A percentile compares a stretch with the other conserved stretches of the same genome.
phyloP scores from a whole-genome alignment of 2,888 invertebrate genomes.

The Pterostichus niger region DNA sequence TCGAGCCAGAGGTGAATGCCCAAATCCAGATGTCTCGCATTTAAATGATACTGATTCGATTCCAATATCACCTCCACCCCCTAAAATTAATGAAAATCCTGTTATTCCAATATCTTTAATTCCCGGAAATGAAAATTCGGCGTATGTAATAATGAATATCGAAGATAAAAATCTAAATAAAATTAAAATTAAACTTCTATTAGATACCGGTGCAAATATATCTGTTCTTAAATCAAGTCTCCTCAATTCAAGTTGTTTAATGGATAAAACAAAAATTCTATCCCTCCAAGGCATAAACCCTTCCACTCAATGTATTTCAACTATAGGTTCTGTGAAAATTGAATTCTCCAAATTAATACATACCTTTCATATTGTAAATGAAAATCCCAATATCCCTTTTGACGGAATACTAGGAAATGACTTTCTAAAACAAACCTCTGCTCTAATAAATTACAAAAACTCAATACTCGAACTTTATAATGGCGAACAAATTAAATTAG shows the following conservation, averaged over 20 bases:
- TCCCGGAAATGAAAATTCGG: no score
- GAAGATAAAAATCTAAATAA: no score
- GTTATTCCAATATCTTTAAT: no score
- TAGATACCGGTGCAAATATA: slow-evolving; percentile 27
- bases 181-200: background rate
- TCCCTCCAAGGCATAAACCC: background rate
- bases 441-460: slow-evolving; percentile 67
- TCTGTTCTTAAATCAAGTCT: background rate
- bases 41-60: background rate
- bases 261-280: background rate
- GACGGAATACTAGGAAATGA: slow-evolving; percentile 68
- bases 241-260: background rate
- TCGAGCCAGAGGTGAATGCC: background rate
- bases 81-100: no score
- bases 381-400: slow-evolving; percentile 4
- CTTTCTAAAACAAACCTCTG: slow-evolving; percentile 66
- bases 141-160: no score
- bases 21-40: background rate
- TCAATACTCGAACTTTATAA: slow-evolving; percentile 65
- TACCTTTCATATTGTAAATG: background rate
- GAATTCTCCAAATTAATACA: slow-evolving; percentile 3
- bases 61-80: no score
- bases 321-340: slow-evolving; percentile 7
- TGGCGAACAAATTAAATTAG: background rate
- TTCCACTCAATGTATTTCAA: background rate